phyloP scores from a whole-genome alignment of 2,797 vertebrate genomes.

The Myioborus melanocephalus region DNA sequence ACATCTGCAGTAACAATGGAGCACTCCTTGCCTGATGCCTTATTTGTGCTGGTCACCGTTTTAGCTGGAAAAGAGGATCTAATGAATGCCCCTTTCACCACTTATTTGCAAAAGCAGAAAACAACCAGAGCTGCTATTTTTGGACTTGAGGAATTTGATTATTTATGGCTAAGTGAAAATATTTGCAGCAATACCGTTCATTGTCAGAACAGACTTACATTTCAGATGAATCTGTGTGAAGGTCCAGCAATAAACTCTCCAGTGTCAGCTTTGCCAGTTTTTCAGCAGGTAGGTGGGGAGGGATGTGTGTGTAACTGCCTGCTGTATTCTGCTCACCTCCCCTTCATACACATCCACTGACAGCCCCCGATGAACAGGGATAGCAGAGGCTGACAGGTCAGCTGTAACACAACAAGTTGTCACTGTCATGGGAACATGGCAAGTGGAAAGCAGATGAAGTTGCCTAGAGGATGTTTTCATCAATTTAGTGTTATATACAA shows the following conservation, averaged over 20 bases:
- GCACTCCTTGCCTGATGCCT: neutral
- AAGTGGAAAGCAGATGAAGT: constrained; percentile 68
- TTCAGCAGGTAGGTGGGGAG: neutral
- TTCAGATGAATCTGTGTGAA: neutral
- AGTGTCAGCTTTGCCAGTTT: constrained; percentile 29
- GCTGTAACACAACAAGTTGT: constrained; percentile 70
- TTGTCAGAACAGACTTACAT: neutral
- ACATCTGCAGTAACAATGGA: constrained; percentile 47
- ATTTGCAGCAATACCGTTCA: neutral
- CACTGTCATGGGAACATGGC: constrained; percentile 68
- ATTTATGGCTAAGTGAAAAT: neutral
- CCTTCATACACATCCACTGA: constrained; percentile 39
- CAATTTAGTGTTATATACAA: constrained; percentile 66
- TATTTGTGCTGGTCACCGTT: constrained; percentile 2
- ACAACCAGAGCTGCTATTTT: neutral
- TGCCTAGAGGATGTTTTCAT: constrained; percentile 71
- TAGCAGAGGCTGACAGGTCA: constrained; percentile 67
- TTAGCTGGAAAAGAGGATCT: neutral
- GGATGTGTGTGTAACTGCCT: constrained; percentile 1
- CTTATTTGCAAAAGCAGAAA: constrained; percentile 31
- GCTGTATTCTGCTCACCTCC: constrained; percentile 48
- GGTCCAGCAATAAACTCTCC: constrained; percentile 7
- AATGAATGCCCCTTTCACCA: neutral
- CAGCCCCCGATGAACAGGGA: constrained; percentile 47
- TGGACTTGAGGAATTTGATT: constrained; percentile 1